Evolutionary conservation across 1,140 invertebrate species (phyloP), one percentile per base, ranked within the genome.

Genomic region (Gonioctena quinquepunctata): DNA sequence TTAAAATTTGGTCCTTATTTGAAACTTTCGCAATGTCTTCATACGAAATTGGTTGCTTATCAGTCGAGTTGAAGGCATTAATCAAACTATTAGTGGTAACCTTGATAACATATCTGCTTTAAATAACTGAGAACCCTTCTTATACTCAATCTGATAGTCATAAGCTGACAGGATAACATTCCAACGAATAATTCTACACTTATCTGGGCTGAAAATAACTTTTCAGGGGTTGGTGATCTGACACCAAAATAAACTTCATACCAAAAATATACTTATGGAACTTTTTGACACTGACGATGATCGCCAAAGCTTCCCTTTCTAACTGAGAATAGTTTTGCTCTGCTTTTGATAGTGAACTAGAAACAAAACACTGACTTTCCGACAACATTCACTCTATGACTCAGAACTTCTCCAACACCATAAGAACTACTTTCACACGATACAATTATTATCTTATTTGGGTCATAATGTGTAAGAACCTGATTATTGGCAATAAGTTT

Each of bases 321-420:
- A 76, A 33, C 2, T 77, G 56, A 21, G 65, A 71, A 56, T 75
- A 77, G 42, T 75, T 74, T 68, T 67, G 52, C 57, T 80, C 68
- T n/a, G 61, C 19, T 48, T 42, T 19, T 7, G 62, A 66, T 52
- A 74, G 57, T 25, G 73, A 67, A 23, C 69, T 48, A 2, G 71
- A 75, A 7, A 78, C 81, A 74, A 81, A 86, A 22, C 3, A 86
- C 78, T 11, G 80, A 81, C 73, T 76, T 79, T 50, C 79, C 73
- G 5, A 57, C 54, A n/a, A 71, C 74, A 64, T 77, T 69, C 1
- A 73, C 79, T 79, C 6, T 74, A 71, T 76, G 66, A 69, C 66
- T 71, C 3, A 85, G 56, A 0, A 84, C 78, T 21, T 80, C 80
- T 56, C 83, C 83, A 25, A 86, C 64, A 5, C 80, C 83, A 25